Percentiles rank a stretch among this genome's conserved stretches.
Evolutionary conservation across 2,797 vertebrate species (phyloP).

Genomic region (Dromococcyx pavoninus): DNA sequence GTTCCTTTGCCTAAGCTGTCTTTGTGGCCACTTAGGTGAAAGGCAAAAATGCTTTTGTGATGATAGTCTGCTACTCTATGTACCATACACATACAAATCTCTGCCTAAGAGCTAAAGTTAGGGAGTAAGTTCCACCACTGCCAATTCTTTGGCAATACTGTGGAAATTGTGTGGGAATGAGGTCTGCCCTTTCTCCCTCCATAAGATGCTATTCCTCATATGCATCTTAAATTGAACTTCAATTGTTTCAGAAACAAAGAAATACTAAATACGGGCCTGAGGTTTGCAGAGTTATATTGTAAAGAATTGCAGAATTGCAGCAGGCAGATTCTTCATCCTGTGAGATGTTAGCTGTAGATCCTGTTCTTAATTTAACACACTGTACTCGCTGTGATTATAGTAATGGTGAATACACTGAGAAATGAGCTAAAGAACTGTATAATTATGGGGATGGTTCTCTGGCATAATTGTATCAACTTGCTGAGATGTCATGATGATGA

Average conservation of each 20-base stretch:
- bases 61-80: neutral
- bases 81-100: neutral
- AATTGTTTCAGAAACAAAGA: constrained; percentile 51
- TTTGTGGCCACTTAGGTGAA: neutral
- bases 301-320: constrained; percentile 40
- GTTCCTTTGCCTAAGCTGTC: neutral
- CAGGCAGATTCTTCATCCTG: constrained; percentile 51
- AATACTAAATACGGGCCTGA: constrained; percentile 17
- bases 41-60: neutral
- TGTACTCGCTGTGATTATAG: constrained; percentile 68
- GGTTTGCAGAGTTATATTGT: constrained; percentile 56
- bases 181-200: neutral
- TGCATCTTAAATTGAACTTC: neutral
- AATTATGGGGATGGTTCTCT: constrained; percentile 66
- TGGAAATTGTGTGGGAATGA: neutral
- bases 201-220: neutral
- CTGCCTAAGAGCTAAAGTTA: neutral
- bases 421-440: constrained; percentile 63
- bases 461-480: constrained; percentile 70
- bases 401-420: constrained; percentile 67
- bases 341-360: constrained; percentile 60
- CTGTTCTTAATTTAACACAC: constrained; percentile 76
- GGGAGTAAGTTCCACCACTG: neutral
- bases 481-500: constrained; percentile 62
- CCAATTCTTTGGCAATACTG: neutral